These are phyloP conservation scores for Sitophilus oryzae DNA, from an alignment of 1,140 invertebrate genomes.

Conservation along the genomic window DNA sequence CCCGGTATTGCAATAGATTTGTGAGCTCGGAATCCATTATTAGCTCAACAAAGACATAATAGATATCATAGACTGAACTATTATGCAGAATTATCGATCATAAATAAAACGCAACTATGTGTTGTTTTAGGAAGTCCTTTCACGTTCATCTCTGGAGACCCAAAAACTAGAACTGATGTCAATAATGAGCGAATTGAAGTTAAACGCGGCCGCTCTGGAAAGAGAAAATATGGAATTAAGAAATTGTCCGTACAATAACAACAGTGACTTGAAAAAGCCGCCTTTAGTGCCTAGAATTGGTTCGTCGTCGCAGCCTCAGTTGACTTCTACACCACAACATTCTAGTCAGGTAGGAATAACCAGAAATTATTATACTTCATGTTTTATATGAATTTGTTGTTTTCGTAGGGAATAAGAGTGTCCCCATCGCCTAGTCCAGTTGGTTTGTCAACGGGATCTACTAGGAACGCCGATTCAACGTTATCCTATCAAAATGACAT, in stretches of 20 bases:
- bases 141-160: slow-evolving; percentile 80
- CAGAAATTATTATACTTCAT: no score
- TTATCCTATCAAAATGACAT: slow-evolving; percentile 28
- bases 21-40: no score
- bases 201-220: slow-evolving; percentile 76
- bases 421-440: slow-evolving; percentile 47
- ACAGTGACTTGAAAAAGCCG: slow-evolving; percentile 44
- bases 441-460: slow-evolving; percentile 21
- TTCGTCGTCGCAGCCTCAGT: slow-evolving; percentile 40
- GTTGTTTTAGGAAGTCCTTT: slow-evolving; percentile 69
- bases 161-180: slow-evolving; percentile 89
- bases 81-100: no score
- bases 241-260: slow-evolving; percentile 42
- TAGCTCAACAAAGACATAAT: no score
- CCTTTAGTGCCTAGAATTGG: slow-evolving; percentile 42
- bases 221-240: slow-evolving; percentile 73
- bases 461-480: slow-evolving; percentile 21
- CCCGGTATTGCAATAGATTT: no score
- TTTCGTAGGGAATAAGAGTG: slow-evolving; percentile 34
- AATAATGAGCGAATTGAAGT: slow-evolving; percentile 82
- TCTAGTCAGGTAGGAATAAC: slow-evolving; percentile 39
- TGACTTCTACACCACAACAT: slow-evolving; percentile 42
- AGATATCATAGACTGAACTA: no score
- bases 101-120: neutral
- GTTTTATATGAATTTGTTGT: slow-evolving; percentile 12